Percentiles rank a stretch among this genome's conserved stretches.
phyloP scores from a whole-genome alignment of 2,113 vertebrate species.

The Motacilla tschutschensis region DNA sequence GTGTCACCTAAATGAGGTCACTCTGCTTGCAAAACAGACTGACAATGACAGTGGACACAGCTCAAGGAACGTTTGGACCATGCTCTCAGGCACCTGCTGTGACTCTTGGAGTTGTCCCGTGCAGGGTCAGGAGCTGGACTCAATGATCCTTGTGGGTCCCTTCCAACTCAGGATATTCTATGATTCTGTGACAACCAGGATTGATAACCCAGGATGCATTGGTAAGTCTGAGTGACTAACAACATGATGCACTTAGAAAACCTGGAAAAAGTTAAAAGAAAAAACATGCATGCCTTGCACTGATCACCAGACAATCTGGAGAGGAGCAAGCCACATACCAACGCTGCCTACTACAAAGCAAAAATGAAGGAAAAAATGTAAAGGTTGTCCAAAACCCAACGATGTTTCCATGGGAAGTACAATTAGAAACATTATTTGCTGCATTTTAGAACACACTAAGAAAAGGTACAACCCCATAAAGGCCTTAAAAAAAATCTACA shows the following conservation, averaged over 20 bases:
- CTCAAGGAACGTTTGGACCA: background rate
- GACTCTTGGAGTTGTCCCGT: rapidly evolving
- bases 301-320: background rate
- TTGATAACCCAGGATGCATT: background rate
- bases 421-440: background rate
- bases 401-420: background rate
- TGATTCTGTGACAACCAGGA: background rate
- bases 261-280: background rate
- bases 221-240: background rate
- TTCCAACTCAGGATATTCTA: background rate
- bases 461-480: background rate
- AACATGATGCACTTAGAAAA: background rate
- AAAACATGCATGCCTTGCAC: background rate
- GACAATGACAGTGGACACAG: background rate
- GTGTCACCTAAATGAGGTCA: background rate
- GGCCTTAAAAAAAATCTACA: background rate
- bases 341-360: background rate
- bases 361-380: background rate
- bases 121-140: background rate
- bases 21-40: background rate
- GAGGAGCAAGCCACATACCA: background rate
- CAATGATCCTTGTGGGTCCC: background rate
- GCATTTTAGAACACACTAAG: background rate
- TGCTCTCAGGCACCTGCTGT: background rate
- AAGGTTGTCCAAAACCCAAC: background rate